phyloP scores from a whole-genome alignment of 2,888 invertebrate species.

The Ypsolopha sequella region DNA sequence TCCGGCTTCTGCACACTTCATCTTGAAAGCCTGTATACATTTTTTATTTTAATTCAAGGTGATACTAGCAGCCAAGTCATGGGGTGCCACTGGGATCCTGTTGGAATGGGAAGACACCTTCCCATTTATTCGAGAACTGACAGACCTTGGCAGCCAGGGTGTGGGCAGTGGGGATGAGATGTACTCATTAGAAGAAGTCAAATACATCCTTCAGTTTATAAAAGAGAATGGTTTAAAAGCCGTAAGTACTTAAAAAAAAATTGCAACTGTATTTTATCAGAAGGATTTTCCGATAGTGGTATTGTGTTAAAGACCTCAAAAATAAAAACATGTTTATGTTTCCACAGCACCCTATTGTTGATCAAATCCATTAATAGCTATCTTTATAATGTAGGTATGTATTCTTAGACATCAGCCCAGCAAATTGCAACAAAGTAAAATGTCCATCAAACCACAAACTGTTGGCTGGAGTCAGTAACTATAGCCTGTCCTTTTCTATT shows the following conservation, averaged over 20 bases:
- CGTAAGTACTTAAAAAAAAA: conserved; percentile 42
- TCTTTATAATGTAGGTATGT: no score
- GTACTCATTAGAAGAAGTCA: conserved; percentile 77
- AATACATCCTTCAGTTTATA: conserved; percentile 75
- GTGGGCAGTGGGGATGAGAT: conserved; percentile 67
- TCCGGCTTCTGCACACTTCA: no score
- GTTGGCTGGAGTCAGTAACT: no score
- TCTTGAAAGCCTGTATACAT: no score
- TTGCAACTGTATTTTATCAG: neutral
- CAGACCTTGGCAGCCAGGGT: conserved; percentile 68
- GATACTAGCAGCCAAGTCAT: conserved; percentile 41
- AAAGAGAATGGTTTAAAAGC: conserved; percentile 75
- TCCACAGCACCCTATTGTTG: no score
- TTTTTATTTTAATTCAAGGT: conserved; percentile 22
- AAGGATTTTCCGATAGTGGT: no score
- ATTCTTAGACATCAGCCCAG: no score
- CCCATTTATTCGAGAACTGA: conserved; percentile 77
- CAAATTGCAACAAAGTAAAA: no score
- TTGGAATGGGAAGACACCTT: conserved; percentile 94
- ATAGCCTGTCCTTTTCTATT: conserved; percentile 7
- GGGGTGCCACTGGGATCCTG: conserved; percentile 85
- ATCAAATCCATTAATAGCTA: no score
- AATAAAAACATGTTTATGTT: no score
- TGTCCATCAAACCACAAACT: no score
- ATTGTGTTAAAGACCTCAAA: no score